Evolutionary conservation across 2,888 invertebrate genomes (phyloP), one percentile per base, ranked within the genome.

Genomic region (Stenolophus ochropezus): DNA sequence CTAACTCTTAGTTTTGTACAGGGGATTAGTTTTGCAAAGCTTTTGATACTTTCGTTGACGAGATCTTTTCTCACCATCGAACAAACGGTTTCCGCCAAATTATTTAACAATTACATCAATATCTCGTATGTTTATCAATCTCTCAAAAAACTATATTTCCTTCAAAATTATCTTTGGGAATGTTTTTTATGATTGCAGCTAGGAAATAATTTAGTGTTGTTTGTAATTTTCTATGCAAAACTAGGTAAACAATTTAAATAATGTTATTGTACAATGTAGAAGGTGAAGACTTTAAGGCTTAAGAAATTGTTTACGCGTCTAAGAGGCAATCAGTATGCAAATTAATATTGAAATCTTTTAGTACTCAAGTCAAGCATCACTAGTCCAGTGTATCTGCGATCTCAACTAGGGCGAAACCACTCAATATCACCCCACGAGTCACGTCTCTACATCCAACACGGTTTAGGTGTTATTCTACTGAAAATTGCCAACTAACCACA

Each of bases 321-420:
- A 77, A 77, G 25, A 78, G 78, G 83, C 83, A 85, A 85, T 85
- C 83, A 84, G 83, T 84, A 85, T 85, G 85, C 84, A 85, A 85
- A 85, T 85, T 84, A 83, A 84, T 83, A 83, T 78, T 78, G 78
- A 78, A 78, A 78, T 78, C 65, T 78, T 78, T 78, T 49, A 69
- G 65, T 78, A 42, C 56, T 56, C 56, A 11, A 18, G 21, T 56
- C 56, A 56, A 56, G 56, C 21, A 56, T 56, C 56, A 56, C 56
- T 56, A 56, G 56, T 20, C 20, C 56, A 21, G 20, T 56, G 56
- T 21, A 56, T 20, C 21, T 56, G 33, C 33, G 33, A 42, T 42
- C 33, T 42, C 33, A 42, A 42, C 33, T 42, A 42, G 33, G 33
- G 33, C 11, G 33, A 42, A 42, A 42, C 33, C 33, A 42, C 33